Conservation (phyloP, 2,888 invertebrate species). For the Leptura quadrifasciata region DNA sequence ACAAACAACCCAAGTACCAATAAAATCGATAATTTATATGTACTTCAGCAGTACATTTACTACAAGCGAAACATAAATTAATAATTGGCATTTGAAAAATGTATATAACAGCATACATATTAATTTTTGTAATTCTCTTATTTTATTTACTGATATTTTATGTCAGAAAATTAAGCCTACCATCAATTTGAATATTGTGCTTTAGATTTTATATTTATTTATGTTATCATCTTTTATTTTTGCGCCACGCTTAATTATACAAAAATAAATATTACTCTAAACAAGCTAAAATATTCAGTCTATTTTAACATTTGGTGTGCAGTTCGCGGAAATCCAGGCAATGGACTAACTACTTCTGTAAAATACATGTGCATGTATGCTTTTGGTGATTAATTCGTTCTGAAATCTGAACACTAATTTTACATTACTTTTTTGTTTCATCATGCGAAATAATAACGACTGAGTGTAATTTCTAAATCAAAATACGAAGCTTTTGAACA, state of each 20-base stretch:
- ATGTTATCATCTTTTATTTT: conserved; percentile 37
- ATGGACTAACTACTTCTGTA: conserved; percentile 2
- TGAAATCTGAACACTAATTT: neutral
- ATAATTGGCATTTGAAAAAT: neutral
- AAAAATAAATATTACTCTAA: conserved; percentile 38
- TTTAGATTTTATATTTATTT: conserved; percentile 14
- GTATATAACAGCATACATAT: neutral
- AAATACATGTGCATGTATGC: neutral
- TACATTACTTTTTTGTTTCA: no score
- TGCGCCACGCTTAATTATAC: conserved; percentile 14
- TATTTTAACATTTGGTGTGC: conserved; percentile 9
- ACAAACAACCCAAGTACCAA: neutral
- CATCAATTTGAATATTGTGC: conserved; percentile 26
- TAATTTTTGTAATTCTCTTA: neutral
- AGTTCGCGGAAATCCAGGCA: conserved; percentile 8
- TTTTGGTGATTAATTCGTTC: neutral
- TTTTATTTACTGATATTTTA: neutral
- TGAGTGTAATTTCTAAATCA: no score
- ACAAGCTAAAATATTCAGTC: conserved; percentile 9
- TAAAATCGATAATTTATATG: neutral
- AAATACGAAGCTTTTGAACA: no score
- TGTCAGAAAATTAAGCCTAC: neutral
- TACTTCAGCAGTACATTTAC: neutral
- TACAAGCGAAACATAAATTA: neutral
- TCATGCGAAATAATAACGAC: no score